Percentiles rank a stretch among this genome's conserved stretches.
These are phyloP conservation scores for Falco novaeseelandiae DNA, from an alignment of 2,797 vertebrate genomes.

Conservation along the genomic window DNA sequence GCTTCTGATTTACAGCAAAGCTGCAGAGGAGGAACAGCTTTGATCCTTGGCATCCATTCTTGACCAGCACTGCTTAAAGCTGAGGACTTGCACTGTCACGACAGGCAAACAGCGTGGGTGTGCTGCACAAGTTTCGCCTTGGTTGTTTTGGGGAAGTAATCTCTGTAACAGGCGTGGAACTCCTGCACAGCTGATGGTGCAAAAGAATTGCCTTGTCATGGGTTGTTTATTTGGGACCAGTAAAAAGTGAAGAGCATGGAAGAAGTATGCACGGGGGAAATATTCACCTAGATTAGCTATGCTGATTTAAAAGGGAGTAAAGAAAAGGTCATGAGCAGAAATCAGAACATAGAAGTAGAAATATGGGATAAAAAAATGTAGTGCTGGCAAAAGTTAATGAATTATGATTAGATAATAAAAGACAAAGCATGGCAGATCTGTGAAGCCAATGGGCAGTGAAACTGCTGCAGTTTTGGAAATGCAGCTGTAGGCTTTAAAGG, in stretches of 20 bases:
- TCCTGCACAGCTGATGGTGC: not conserved
- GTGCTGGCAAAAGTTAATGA: not conserved
- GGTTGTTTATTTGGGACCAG: not conserved
- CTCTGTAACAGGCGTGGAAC: not conserved
- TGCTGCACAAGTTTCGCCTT: not conserved
- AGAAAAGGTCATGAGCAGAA: not conserved
- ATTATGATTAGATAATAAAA: not conserved
- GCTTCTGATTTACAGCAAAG: not conserved
- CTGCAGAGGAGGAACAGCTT: not conserved
- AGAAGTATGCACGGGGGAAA: not conserved
- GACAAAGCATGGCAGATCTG: not conserved
- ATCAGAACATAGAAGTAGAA: not conserved
- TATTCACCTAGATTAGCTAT: not conserved
- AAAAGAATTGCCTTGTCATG: not conserved
- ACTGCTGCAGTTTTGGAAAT: not conserved
- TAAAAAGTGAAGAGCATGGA: not conserved
- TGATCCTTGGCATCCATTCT: not conserved
- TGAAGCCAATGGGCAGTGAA: not conserved
- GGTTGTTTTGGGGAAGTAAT: not conserved
- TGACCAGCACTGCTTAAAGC: not conserved
- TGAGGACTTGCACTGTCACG: not conserved
- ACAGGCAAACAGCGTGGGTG: not conserved
- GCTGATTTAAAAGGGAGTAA: not conserved
- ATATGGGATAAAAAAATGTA: not conserved
- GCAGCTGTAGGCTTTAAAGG: not conserved